Conservation (phyloP, 1,140 invertebrate species). For the Harpegnathos saltator region DNA sequence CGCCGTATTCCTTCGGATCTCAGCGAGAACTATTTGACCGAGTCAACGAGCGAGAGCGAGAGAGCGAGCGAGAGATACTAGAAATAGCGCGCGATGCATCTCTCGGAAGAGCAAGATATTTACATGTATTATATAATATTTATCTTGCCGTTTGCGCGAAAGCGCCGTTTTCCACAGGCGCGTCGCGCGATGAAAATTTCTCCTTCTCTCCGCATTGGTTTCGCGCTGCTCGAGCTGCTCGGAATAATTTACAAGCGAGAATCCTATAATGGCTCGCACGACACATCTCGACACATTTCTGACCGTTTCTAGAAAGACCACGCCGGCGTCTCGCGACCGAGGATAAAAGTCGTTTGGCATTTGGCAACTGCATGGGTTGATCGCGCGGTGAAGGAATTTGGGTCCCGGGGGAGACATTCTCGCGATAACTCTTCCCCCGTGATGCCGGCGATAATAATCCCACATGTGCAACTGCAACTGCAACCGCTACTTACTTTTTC, state of each 20-base stretch:
- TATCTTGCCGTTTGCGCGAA: slow-evolving; percentile 20
- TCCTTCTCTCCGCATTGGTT: background rate
- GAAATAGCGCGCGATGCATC: background rate
- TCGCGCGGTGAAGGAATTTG: too few species aligned
- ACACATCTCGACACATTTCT: too few species aligned
- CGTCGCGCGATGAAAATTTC: background rate
- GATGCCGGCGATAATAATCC: too few species aligned
- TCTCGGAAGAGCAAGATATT: slow-evolving; percentile 26
- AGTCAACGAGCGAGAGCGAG: slow-evolving; percentile 30
- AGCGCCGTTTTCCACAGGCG: slow-evolving; percentile 25
- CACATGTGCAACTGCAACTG: too few species aligned
- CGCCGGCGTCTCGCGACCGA: too few species aligned
- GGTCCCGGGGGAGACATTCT: too few species aligned
- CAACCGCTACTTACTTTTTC: too few species aligned
- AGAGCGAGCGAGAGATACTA: background rate
- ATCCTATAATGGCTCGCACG: too few species aligned
- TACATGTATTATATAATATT: background rate
- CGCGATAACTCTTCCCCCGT: too few species aligned
- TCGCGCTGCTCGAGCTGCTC: background rate
- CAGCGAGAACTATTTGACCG: slow-evolving; percentile 50
- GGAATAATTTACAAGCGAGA: slow-evolving; percentile 3
- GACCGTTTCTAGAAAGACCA: too few species aligned
- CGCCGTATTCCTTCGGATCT: slow-evolving; percentile 18
- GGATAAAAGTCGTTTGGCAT: too few species aligned
- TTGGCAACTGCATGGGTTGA: too few species aligned